Percentiles rank a stretch among this genome's conserved stretches.
Evolutionary conservation across 2,797 vertebrate species (phyloP).

Genomic region (Podarcis lilfordi): DNA sequence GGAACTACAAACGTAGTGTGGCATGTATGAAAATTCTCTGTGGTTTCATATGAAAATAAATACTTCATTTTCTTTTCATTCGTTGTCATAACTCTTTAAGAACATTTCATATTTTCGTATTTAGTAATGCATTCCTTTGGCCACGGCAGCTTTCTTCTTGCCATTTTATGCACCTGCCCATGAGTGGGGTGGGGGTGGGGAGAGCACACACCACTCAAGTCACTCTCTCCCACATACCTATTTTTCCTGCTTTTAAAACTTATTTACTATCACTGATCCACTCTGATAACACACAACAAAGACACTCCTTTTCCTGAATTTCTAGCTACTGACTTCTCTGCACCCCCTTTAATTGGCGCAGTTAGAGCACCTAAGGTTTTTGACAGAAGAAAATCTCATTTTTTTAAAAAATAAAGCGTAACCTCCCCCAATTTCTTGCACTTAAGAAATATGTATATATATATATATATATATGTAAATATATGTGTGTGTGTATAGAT

Average conservation of each 20-base stretch:
- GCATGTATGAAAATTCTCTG: slow-evolving; percentile 3
- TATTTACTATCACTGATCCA: not conserved
- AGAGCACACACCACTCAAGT: not conserved
- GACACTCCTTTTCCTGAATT: not conserved
- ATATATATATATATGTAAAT: slow-evolving; percentile 50
- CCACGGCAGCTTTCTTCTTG: not conserved
- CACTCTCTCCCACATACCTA: not conserved
- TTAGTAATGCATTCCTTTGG: slow-evolving; percentile 15
- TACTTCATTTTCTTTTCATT: not conserved
- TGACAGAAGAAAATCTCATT: slow-evolving; percentile 9
- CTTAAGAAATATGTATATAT: slow-evolving; percentile 65
- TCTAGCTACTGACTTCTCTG: not conserved
- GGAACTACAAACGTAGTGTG: not conserved
- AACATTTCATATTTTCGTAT: not conserved
- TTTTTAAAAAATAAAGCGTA: slow-evolving; percentile 38
- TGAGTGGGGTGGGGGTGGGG: not conserved
- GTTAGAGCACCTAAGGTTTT: slow-evolving; percentile 50
- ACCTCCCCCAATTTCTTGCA: slow-evolving; percentile 35
- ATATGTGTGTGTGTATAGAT: slow-evolving; percentile 57
- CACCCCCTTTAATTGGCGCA: slow-evolving; percentile 15
- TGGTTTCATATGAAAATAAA: slow-evolving; percentile 64
- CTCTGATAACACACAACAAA: not conserved
- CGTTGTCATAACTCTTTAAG: slow-evolving; percentile 9
- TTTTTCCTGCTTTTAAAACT: not conserved
- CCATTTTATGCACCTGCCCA: not conserved